Base-by-base conservation (phyloP, 2,888 invertebrate species). In the Lithophane leautieri region DNA sequence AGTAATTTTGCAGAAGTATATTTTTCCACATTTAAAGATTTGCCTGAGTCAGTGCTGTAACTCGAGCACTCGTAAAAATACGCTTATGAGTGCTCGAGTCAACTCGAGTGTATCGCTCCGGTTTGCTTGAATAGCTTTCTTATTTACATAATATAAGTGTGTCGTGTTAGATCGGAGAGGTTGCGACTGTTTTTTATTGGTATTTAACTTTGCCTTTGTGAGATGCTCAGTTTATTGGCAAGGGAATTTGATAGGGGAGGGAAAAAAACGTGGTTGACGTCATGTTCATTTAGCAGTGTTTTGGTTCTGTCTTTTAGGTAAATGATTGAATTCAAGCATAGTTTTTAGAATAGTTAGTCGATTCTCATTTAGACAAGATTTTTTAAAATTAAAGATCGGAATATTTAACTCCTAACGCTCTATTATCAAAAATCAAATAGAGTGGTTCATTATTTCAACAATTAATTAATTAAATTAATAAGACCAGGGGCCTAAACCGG, bases 71-170 rank as follows among this genome's bases (percentile, higher is more conserved):
- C 83, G 63, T 81, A 72, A 78, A 72, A 70, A 81, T 81, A 77
- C 83, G 81, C 90, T 91, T 90, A 90, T 89, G 90, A 85, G 80
- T 83, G 62, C 76, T 89, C 75, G 79, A 88, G 86, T 50, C 50
- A 76, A 68, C 58, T 76, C 78, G 52, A 76, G 76, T 89, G 89
- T 91, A 91, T 90, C 85, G 89, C 74, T 71, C 61, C 34, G 72
- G 80, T 88, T 90, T 84, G 82, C 82, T 70, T 75, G 85, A 90
- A 90, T 89, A 87, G 85, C 85, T 86, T 83, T 78, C 78, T 81
- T 89, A 91, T 92, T 92, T 91, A 90, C 91, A 91, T 91, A 90
- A 91, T 91, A 91, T 89, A 88, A 83, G 87, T 78, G 79, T 84
- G 81, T 72, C 79, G 73, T 87, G 75, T 84, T 83, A 81, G 73